Percentiles rank a stretch among this genome's conserved stretches.
These are phyloP conservation scores for Lampropteryx suffumata DNA, from an alignment of 2,888 invertebrate species.

Conservation along the genomic window DNA sequence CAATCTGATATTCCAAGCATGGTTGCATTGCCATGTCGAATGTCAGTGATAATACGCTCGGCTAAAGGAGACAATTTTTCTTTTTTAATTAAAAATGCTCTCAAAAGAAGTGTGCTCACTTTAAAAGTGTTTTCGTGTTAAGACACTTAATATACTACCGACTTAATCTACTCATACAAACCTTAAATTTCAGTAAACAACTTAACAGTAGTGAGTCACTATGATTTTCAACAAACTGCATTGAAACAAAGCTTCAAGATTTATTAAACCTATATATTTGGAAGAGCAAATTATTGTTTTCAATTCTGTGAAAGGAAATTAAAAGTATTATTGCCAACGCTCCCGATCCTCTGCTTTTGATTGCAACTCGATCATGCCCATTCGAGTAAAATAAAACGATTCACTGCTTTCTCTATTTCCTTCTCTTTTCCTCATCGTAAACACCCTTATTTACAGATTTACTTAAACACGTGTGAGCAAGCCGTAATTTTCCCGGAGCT, in stretches of 20 bases:
- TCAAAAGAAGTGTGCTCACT: no score
- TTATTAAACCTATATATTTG: not conserved
- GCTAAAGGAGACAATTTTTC: no score
- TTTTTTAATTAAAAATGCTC: no score
- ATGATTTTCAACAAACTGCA: constrained; percentile 1
- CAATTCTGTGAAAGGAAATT: constrained; percentile 9
- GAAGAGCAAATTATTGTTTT: not conserved
- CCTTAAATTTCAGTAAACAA: no score
- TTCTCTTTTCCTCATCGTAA: constrained; percentile 29
- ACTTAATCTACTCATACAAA: no score
- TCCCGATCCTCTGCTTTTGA: constrained; percentile 5
- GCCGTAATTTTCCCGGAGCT: constrained; percentile 8
- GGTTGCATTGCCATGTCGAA: no score
- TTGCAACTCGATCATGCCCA: constrained; percentile 16
- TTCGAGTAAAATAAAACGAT: constrained; percentile 34
- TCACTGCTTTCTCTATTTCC: constrained; percentile 12
- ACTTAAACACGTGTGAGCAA: constrained; percentile 19
- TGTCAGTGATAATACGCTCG: no score
- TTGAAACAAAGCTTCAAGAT: not conserved
- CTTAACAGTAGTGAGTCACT: no score
- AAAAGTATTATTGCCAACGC: constrained; percentile 4
- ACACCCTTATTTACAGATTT: constrained; percentile 48
- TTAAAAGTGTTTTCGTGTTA: no score
- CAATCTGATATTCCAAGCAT: no score
- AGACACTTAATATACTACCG: no score